Percentiles rank a stretch among this genome's conserved stretches.
Evolutionary conservation across 2,888 invertebrate genomes (phyloP).

Genomic region (Poecilus cupreus): DNA sequence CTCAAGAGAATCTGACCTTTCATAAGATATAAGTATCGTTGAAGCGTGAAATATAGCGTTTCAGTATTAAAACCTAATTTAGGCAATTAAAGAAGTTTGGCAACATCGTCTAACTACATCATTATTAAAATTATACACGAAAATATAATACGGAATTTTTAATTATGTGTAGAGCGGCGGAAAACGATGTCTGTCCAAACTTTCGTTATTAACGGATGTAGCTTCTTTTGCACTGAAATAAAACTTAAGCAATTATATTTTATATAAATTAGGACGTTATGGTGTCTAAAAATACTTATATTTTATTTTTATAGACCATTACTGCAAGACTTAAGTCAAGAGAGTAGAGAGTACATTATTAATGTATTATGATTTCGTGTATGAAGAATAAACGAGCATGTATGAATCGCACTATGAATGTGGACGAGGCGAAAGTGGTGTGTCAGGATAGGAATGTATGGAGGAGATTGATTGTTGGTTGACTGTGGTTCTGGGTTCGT

Average conservation of each 20-base stretch:
- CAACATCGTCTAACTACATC: neutral
- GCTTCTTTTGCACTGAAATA: constrained; percentile 5
- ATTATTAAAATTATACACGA: neutral
- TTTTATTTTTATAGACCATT: constrained; percentile 13
- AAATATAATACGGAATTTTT: constrained; percentile 1
- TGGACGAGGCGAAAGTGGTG: no score
- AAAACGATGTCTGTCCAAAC: neutral
- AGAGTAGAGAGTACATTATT: no score
- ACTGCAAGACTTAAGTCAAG: neutral
- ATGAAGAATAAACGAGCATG: no score
- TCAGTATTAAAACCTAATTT: neutral
- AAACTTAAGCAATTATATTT: constrained; percentile 31
- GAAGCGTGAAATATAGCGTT: neutral
- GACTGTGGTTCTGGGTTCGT: no score
- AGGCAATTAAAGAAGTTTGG: neutral
- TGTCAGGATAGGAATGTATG: no score
- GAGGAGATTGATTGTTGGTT: no score
- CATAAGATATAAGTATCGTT: neutral
- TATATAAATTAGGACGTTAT: neutral
- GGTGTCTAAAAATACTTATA: neutral
- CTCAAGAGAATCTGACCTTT: no score
- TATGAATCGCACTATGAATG: no score
- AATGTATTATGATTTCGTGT: no score
- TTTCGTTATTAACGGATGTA: constrained; percentile 22
- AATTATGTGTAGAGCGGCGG: constrained; percentile 9